A percentile compares a stretch with the other conserved stretches of the same genome.
Evolutionary conservation across 2,888 invertebrate genomes (phyloP).

Genomic region (Micoletzkya japonica): DNA sequence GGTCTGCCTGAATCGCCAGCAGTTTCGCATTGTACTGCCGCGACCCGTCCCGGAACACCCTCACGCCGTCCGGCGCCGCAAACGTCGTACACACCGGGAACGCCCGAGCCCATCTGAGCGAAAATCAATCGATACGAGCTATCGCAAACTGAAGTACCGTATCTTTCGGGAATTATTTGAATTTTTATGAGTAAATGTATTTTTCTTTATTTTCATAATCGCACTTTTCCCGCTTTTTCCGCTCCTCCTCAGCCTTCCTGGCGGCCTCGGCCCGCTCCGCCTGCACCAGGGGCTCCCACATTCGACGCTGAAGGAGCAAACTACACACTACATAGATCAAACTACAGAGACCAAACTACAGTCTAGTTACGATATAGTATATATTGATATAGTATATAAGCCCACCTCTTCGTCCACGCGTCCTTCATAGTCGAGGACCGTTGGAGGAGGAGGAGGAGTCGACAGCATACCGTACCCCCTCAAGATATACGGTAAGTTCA

Average conservation of each 20-base stretch:
- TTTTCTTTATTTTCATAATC: not conserved
- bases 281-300: slow-evolving; percentile 20
- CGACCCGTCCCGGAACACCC: not conserved
- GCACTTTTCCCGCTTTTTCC: not conserved
- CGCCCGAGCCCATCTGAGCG: slow-evolving; percentile 8
- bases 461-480: no score
- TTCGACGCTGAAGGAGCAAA: slow-evolving; percentile 1
- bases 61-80: not conserved
- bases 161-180: not conserved
- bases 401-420: slow-evolving; percentile 21
- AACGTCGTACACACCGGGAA: not conserved
- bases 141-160: not conserved
- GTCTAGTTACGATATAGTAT: no score
- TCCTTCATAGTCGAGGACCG: not conserved
- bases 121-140: not conserved
- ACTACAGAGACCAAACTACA: no score
- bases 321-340: no score
- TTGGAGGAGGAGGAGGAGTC: not conserved
- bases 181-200: not conserved
- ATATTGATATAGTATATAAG: not conserved
- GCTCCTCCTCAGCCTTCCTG: not conserved
- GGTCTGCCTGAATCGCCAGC: not conserved
- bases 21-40: slow-evolving; percentile 1
- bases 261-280: not conserved
- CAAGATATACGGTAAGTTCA: no score